Evolutionary conservation across 1,140 invertebrate species (phyloP), one percentile per base, ranked within the genome.

Genomic region (Drosophila orosa): DNA sequence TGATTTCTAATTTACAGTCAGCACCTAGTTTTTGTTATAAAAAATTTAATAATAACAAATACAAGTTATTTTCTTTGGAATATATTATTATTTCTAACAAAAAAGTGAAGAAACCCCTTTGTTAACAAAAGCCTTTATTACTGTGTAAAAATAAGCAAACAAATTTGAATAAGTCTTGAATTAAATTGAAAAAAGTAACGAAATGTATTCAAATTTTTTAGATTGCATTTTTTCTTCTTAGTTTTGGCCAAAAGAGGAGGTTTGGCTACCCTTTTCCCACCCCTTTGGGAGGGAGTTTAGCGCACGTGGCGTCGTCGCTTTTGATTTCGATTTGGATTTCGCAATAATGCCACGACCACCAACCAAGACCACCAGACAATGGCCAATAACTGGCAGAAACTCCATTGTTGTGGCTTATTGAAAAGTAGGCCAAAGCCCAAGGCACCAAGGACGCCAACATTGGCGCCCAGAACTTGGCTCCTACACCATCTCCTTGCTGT

Each of bases 391-490:
- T 60, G 58, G 39, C 61, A 63, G 29, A 52, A 52, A 80, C 73
- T 78, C 39, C 37, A 65, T 52, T 65, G 69, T 71, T 69, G 56
- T 60, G 71, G 68, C 55, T 60, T 76, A 76, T 76, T 55, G 55
- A 76, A 76, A 76, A 76, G 73, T 76, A 76, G 74, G 74, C 62
- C 74, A 76, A 55, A 71, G 42, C 63, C 48, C 72, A 68, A 71
- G 60, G 56, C 74, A 22, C 45, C 78, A 87, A 82, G 82, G 83
- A 75, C 73, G 40, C 40, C 6, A 56, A 15, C 48, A 59, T 35
- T 33, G 62, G 35, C 47, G 24, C 45, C 60, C 40, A 52, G 33
- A 40, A 56, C 55, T 65, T 81, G 8, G 54, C 44, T 35, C 61
- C 33, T n/a, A 58, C 57, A 66, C n/a, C 56, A 40, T 29, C 12